Base-by-base conservation (phyloP, 2,888 invertebrate species). In the Drosophila picticornis region DNA sequence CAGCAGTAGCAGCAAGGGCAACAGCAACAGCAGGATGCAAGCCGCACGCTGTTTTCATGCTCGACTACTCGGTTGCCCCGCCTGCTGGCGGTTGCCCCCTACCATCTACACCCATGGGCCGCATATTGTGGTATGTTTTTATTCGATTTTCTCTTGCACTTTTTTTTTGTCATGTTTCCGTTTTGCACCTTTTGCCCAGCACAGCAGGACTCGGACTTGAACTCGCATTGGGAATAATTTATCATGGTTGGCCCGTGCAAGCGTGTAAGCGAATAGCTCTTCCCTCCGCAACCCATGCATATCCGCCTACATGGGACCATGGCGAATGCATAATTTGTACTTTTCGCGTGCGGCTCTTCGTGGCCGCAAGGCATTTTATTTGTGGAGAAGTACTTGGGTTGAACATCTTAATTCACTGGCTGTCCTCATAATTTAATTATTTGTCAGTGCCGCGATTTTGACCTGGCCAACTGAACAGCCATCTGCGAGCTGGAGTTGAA, bases 41-140 rank as follows among this genome's bases (percentile, higher is more conserved):
- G 75, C 72, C 83, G 82, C 83, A 77, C 83, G 80, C 81, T 77
- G 81, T 87, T 87, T 91, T 90, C 75, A 86, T 83, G 83, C 87
- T 79, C 77, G 76, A 51, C 32, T 59, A 48, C 61, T n/a, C 61
- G 46, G 46, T 46, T 31, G 11, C 55, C 55, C 29, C 32, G 56
- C 36, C 68, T 34, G 19, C 50, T 29, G 25, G n/a, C n/a, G n/a
- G 29, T 50, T 56, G n/a, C 52, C 53, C n/a, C 16, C 29, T 13
- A 0, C 31, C 9, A 43, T 9, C 27, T n/a, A 16, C 38, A 56
- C 60, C 29, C 55, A 48, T 36, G 55, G 43, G 36, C 52, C 53
- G 59, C 55, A 58, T 56, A 64, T 68, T 69, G 65, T 61, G 70
- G 46, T 73, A 46, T 56, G 58, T 46, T 74, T 75, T 72, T 66